These are phyloP conservation scores for Pelusios castaneus DNA, from an alignment of 2,113 vertebrate species.

Conservation along the genomic window DNA sequence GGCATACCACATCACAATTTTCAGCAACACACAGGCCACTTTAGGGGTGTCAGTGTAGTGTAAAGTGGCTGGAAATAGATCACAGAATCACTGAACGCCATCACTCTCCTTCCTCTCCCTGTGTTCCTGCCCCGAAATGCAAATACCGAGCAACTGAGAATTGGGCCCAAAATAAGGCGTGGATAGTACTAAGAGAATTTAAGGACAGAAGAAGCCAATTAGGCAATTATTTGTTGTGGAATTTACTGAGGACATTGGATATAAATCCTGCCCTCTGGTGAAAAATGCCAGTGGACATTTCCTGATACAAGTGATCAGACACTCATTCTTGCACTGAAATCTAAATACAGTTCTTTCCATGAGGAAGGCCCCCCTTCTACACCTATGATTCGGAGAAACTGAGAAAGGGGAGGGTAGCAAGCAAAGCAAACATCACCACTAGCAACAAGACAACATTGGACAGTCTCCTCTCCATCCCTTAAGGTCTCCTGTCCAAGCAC, in stretches of 20 bases:
- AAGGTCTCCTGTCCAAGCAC: neutral
- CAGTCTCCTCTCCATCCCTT: neutral
- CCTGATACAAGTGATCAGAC: neutral
- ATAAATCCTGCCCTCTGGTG: neutral
- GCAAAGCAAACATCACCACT: neutral
- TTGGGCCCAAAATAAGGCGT: neutral
- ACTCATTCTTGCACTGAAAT: neutral
- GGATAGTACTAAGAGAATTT: neutral
- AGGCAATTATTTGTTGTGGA: neutral
- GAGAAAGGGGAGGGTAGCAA: neutral
- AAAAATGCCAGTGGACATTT: neutral
- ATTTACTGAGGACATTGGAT: neutral
- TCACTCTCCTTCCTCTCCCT: neutral
- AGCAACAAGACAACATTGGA: neutral
- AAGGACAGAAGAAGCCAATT: neutral
- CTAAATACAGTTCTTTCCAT: neutral
- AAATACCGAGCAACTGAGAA: neutral
- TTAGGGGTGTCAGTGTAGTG: too few relatives aligned
- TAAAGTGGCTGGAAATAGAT: neutral
- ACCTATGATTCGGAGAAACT: neutral
- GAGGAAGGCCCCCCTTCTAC: neutral
- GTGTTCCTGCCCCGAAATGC: neutral
- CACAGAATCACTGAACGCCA: neutral
- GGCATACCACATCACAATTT: neutral
- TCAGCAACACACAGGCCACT: neutral